Evolutionary conservation across 53 echinoderm and acorn worm species (phyloP), one percentile per base, ranked within the genome.

Genomic region (Echinometra lucunter): DNA sequence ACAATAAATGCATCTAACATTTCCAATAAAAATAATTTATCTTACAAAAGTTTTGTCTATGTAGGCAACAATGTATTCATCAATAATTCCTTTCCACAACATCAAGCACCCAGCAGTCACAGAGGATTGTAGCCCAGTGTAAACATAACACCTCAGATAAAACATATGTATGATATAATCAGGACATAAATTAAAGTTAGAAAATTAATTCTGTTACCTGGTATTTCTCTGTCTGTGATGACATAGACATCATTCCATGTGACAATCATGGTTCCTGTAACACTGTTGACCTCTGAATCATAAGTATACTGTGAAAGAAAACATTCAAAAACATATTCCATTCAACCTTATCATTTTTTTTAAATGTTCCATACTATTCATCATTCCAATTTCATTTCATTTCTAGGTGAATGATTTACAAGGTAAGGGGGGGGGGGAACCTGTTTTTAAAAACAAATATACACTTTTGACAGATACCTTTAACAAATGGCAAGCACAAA

Each of bases 261-360:
- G 30, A 97, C 94, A 1, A 83, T 89, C 91, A 97, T 91, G 5
- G 75, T 37, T 19, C 96, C 97, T 45, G 75, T 70, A 18, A 97
- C 66, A 75, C 94, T 95, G 45, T 92, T 95, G 37, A 66, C 82
- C 4, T 88, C 94, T 13, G 92, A 11, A 3, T 45, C 57, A 74
- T 96, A 97, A 2, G 45, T 45, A 95, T 95, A 97, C 97, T 97
- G 80, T 57, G 80, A 78, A 45, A 16, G 25, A n/a, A n/a, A 66
- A 45, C 23, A 8, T 44, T 28, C 69, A 91, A 49, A 47, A 42
- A 49, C 18, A 78, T 40, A 42, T 38, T 40, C 5, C 53, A 53
- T 27, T 66, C 53, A 53, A 11, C 4, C 53, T 53, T 4, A 53
- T 53, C 30, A 72, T 28, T 72, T 15, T 3, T 10, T 66, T 4